A percentile compares a stretch with the other conserved stretches of the same genome.
These are phyloP conservation scores for Turritopsis dohrnii DNA, from an alignment of 30 jellyfish, hydroid and myxozoan genomes.

Conservation along the genomic window DNA sequence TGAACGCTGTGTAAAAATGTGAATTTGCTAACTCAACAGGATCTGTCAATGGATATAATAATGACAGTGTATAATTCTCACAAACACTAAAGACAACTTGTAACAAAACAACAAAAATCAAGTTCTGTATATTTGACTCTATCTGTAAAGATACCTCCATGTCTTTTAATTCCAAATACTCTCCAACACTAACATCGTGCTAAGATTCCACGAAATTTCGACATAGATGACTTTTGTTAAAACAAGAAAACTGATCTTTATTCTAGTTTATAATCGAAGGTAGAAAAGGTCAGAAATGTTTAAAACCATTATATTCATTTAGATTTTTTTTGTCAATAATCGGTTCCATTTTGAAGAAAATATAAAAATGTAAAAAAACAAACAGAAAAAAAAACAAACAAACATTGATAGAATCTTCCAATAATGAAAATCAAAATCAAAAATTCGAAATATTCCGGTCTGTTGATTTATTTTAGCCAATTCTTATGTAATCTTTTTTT, in stretches of 20 bases:
- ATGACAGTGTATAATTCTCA: conserved; percentile 1
- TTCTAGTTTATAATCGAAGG: too few species aligned
- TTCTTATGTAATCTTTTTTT: background rate
- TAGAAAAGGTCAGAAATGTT: background rate
- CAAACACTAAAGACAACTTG: background rate
- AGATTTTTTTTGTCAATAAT: background rate
- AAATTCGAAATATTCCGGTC: background rate
- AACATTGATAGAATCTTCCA: background rate
- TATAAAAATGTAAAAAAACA: background rate
- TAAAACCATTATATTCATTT: background rate
- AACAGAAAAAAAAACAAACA: too few species aligned
- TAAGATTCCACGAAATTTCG: too few species aligned
- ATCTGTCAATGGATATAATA: conserved; percentile 4
- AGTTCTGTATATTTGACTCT: background rate
- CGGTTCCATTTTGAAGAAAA: background rate
- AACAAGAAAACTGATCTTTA: too few species aligned
- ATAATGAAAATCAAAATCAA: background rate
- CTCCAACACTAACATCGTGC: too few species aligned
- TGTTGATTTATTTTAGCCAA: background rate
- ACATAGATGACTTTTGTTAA: too few species aligned
- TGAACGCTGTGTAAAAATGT: conserved; percentile 6
- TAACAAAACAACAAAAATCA: background rate
- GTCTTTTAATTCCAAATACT: too few species aligned
- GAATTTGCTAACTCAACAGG: background rate
- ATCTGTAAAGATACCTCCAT: background rate